A percentile compares a stretch with the other conserved stretches of the same genome.
Evolutionary conservation across 2,888 invertebrate species (phyloP).

Genomic region (Noctua fimbriata): DNA sequence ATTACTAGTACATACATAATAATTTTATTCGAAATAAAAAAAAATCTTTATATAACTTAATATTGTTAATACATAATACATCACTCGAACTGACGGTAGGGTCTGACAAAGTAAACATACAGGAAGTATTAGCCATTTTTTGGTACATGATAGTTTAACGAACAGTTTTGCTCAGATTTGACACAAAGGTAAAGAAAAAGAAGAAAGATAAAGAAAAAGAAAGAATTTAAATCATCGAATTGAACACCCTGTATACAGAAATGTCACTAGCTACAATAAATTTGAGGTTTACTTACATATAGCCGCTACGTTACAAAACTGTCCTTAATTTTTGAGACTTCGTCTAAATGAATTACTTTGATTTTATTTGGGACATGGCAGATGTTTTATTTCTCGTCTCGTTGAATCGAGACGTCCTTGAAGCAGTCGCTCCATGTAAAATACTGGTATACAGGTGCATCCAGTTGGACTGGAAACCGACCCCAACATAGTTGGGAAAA

Average conservation of each 20-base stretch:
- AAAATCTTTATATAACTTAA: conserved; percentile 74
- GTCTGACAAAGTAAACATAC: conserved; percentile 23
- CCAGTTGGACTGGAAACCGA: not conserved
- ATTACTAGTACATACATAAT: conserved; percentile 68
- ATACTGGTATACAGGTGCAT: not conserved
- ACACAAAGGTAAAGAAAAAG: no score
- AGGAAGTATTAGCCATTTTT: not conserved
- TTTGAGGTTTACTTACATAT: not conserved
- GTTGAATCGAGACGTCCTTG: no score
- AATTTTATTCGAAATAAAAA: conserved; percentile 75
- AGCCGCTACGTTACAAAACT: not conserved
- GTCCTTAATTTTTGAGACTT: not conserved
- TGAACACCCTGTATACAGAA: conserved; percentile 12
- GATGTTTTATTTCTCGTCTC: not conserved
- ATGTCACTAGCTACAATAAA: conserved; percentile 11
- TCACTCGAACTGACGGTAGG: conserved; percentile 68
- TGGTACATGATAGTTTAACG: no score
- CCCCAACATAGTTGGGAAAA: not conserved
- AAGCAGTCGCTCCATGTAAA: not conserved
- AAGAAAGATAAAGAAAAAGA: no score
- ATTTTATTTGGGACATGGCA: not conserved
- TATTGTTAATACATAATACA: conserved; percentile 76
- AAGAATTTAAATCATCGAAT: not conserved
- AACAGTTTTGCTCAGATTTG: not conserved
- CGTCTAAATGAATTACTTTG: not conserved